phyloP scores from a whole-genome alignment of 2,797 vertebrate species.

The Chanos chanos region DNA sequence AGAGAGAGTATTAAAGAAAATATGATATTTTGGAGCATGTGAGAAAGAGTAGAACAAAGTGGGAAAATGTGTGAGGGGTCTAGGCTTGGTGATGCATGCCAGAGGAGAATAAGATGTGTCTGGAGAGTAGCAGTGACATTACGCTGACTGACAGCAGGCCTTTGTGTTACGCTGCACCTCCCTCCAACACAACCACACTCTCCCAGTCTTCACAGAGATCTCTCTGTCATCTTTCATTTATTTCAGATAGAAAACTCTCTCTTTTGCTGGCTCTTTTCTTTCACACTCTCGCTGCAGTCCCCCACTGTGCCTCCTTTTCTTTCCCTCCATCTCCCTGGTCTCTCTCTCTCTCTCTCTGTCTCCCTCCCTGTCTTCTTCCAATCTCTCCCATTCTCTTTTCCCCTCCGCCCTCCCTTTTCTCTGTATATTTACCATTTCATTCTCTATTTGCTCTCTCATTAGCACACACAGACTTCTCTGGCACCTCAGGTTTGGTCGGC shows the following conservation, averaged over 20 bases:
- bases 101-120: slow-evolving; percentile 1
- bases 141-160: slow-evolving; percentile 36
- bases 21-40: background rate
- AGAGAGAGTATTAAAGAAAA: background rate
- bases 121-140: slow-evolving; percentile 8
- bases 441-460: slow-evolving; percentile 12
- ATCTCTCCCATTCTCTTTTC: background rate
- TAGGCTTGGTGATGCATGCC: background rate
- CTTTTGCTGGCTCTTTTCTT: slow-evolving; percentile 13
- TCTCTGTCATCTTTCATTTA: slow-evolving; percentile 50
- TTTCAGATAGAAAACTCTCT: slow-evolving; percentile 12
- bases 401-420: slow-evolving; percentile 30
- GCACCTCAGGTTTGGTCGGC: too few species aligned
- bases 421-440: slow-evolving; percentile 15
- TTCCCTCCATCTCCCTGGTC: background rate
- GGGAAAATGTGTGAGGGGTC: background rate
- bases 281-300: background rate
- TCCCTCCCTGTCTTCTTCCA: background rate
- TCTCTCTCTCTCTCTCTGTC: background rate
- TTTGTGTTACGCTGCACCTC: slow-evolving; percentile 27
- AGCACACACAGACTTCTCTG: too few species aligned
- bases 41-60: background rate
- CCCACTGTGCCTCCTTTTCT: background rate
- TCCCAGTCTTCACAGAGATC: slow-evolving; percentile 37
- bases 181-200: slow-evolving; percentile 20